Base-by-base conservation (phyloP, 2,888 invertebrate genomes). In the Cantharis rufa region DNA sequence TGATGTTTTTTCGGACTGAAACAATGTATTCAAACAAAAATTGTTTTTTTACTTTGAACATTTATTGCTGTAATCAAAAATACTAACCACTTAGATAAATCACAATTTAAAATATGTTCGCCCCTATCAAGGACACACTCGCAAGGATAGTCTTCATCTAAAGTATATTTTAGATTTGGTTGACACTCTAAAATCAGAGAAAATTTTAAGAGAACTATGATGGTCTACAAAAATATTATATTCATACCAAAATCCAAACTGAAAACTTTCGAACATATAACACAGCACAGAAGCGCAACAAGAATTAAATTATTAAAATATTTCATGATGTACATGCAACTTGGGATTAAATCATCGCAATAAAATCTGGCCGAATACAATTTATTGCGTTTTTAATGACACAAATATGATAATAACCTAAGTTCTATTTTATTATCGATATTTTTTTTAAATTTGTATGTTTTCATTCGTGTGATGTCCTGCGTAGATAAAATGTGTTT, bases 1-100 rank as follows among this genome's bases (percentile, higher is more conserved):
- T 64, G 18, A 18, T 18, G 70, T 9, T 69, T 70, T 13, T 24
- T 61, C 1, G 72, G 72, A 24, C 76, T 76, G n/a, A 15, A 71
- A 75, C 10, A 15, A 74, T 13, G 3, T 2, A 18, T 18, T 18
- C n/a, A n/a, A 18, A 3, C 3, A 2, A 3, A 18, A 18, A 18
- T 1, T 18, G 1, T 18, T 1, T 18, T 18, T 18, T 18, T 1
- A 18, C 18, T 18, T 18, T 2, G 3, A 18, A 18, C 3, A 18
- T 18, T 1, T 18, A 18, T 18, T 3, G 3, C 18, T 18, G 18
- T 3, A 18, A 5, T 21, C 27, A 15, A 63, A 16, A n/a, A 21
- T 66, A 66, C 64, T 66, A n/a, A 66, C 64, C 64, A 66, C 24
- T 21, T 18, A 9, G 64, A 66, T 11, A 66, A 66, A 16, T 66